Evolutionary conservation across 2,888 invertebrate species (phyloP).

Genomic region (Leistus spinibarbis): DNA sequence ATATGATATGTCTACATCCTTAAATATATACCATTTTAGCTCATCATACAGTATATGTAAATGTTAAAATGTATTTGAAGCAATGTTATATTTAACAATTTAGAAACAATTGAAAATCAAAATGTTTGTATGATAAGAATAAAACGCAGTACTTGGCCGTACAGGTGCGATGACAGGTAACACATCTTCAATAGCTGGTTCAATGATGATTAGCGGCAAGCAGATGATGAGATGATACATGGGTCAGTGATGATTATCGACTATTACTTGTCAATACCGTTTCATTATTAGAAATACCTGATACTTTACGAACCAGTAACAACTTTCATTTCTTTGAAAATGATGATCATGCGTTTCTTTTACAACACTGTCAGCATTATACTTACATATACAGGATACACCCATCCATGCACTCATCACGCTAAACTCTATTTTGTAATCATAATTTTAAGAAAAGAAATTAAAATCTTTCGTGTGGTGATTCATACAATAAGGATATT

Average conservation of each 20-base stretch:
- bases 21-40: no score
- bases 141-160: no score
- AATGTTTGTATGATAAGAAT: no score
- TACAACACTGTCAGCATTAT: no score
- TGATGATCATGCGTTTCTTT: background rate
- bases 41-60: no score
- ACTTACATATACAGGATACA: no score
- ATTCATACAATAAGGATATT: background rate
- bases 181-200: background rate
- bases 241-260: conserved; percentile 14
- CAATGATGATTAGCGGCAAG: conserved; percentile 5
- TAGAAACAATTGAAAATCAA: no score
- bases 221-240: conserved; percentile 20
- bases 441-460: background rate
- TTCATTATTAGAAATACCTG: conserved; percentile 24
- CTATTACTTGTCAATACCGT: conserved; percentile 29
- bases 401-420: background rate
- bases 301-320: conserved; percentile 11
- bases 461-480: background rate
- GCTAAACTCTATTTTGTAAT: background rate
- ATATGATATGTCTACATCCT: no score
- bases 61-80: no score
- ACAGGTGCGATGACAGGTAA: background rate
- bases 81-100: no score
- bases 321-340: conserved; percentile 28